Percentiles rank a stretch among this genome's conserved stretches.
Evolutionary conservation across 2,888 invertebrate species (phyloP).

Genomic region (Helleia helle): DNA sequence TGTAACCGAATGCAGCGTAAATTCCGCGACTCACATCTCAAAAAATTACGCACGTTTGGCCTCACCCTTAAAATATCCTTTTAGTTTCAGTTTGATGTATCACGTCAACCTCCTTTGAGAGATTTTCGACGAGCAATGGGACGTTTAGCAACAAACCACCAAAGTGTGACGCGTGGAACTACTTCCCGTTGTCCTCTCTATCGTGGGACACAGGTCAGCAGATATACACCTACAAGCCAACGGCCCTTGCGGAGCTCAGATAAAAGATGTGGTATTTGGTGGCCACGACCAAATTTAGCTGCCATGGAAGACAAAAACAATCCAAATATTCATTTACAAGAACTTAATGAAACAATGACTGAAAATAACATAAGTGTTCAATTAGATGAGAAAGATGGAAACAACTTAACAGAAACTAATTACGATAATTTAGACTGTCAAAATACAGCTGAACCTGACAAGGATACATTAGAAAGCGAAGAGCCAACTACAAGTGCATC

Average conservation of each 20-base stretch:
- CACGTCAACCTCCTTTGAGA: conserved; percentile 42
- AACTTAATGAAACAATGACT: conserved; percentile 19
- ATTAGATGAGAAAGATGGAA: conserved; percentile 22
- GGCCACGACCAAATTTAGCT: conserved; percentile 45
- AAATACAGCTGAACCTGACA: conserved; percentile 25
- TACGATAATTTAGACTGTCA: neutral
- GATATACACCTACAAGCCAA: conserved; percentile 55
- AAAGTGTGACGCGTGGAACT: conserved; percentile 50
- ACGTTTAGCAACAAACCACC: conserved; percentile 50
- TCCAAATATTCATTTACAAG: conserved; percentile 23
- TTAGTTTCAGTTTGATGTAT: conserved; percentile 60
- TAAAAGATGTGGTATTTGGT: conserved; percentile 48
- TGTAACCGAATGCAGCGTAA: too few species aligned
- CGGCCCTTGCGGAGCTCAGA: conserved; percentile 47
- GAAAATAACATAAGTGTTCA: conserved; percentile 20
- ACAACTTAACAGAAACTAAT: neutral
- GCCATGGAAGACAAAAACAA: conserved; percentile 39
- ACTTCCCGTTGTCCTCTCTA: conserved; percentile 51
- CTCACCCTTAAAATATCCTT: too few species aligned
- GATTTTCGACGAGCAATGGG: conserved; percentile 54
- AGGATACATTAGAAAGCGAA: conserved; percentile 34
- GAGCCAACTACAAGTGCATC: conserved; percentile 49
- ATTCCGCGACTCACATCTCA: too few species aligned
- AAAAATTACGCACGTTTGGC: too few species aligned
- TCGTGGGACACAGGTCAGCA: conserved; percentile 55